Conservation (phyloP, 2,888 invertebrate species). For the Clepsis dumicolana region DNA sequence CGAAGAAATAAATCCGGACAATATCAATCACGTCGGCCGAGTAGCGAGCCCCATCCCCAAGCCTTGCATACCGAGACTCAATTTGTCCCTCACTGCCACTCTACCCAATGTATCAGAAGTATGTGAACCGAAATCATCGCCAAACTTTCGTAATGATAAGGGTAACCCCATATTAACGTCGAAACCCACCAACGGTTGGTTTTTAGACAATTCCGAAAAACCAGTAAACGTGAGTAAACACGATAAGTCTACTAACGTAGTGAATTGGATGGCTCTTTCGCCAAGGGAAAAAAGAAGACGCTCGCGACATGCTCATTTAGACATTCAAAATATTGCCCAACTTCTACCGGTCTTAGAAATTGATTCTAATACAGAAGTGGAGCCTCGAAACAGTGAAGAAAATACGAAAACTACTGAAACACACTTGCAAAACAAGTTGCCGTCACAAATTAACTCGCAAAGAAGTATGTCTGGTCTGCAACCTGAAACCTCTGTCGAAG, state of each 20-base stretch:
- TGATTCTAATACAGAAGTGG: conserved; percentile 8
- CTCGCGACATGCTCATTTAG: not conserved
- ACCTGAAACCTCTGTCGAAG: not conserved
- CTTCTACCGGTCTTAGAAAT: conserved; percentile 41
- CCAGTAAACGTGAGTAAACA: conserved; percentile 38
- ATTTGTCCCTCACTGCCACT: conserved; percentile 62
- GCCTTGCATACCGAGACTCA: conserved; percentile 64
- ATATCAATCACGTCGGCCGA: conserved; percentile 47
- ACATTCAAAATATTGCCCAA: not conserved
- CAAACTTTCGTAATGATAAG: conserved; percentile 47
- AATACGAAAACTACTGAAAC: not conserved
- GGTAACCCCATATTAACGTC: conserved; percentile 44
- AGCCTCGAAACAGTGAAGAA: not conserved
- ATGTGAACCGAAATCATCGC: conserved; percentile 60
- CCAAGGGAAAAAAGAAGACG: conserved; percentile 64
- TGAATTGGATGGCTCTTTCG: conserved; percentile 68
- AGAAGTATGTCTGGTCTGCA: not conserved
- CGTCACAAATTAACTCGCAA: conserved; percentile 2
- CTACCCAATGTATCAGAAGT: conserved; percentile 75
- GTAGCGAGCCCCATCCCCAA: conserved; percentile 66
- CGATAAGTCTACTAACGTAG: conserved; percentile 53
- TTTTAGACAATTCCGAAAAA: conserved; percentile 49
- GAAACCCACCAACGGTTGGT: conserved; percentile 62
- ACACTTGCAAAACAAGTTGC: not conserved
- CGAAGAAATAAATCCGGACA: conserved; percentile 48